Base-by-base conservation (phyloP, 2,797 vertebrate species). In the Tokudaia muenninki region DNA sequence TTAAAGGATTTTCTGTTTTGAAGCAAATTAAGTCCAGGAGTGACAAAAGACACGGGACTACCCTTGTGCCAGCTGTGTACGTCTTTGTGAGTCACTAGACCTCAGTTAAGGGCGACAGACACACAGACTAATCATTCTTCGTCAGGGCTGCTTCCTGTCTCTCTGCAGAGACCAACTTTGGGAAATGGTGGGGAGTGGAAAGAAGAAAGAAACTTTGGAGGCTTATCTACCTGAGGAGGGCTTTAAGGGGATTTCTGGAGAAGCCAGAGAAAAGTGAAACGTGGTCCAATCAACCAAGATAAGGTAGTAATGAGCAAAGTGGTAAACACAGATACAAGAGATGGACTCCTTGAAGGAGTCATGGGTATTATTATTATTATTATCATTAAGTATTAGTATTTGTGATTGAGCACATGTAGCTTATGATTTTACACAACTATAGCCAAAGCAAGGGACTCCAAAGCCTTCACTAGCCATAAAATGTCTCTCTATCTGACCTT, bases 81-180 rank as follows among this genome's bases (percentile, higher is more conserved):
- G 96, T 97, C 91, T 98, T 97, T 97, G 97, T 97, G 96, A 98
- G 94, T 97, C 97, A 98, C 96, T 97, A 97, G 97, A 97, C 96
- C 90, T 97, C 94, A 94, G 93, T 97, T 94, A 95, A 91, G 97
- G 59, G 41, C 79, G 89, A 11, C 90, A 95, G 90, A 8, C 89
- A 95, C 88, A 92, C 67, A 26, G 78, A 75, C 96, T 98, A 97
- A 98, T 98, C 97, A 87, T 95, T 98, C 94, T 96, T 97, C 80
- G 98, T 98, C 98, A 94, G 96, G 96, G 93, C 97, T 96, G 92
- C 94, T 98, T 98, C 96, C 97, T 4, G 2, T 96, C 97, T 97
- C 97, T 83, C 95, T 98, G 97, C 96, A 97, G 97, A 97, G 89
- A 72, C 94, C 98, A 97, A 87, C 75, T 1, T 95, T 96, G 97